Evolutionary conservation across 2,113 vertebrate species (phyloP).

Genomic region (Oryctolagus cuniculus): mOryCun1.1 NC_091434.1:29535501-29536000

Average conservation of each 20-base stretch:
- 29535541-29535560: constrained; percentile 67
- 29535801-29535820: neutral
- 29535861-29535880: constrained; percentile 19
- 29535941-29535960: neutral
- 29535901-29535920: constrained; percentile 14
- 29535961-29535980: constrained; percentile 20
- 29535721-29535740: neutral
- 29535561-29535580: constrained; percentile 72
- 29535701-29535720: constrained; percentile 32
- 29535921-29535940: constrained; percentile 44
- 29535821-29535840: constrained; percentile 8
- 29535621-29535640: constrained; percentile 68
- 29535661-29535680: constrained; percentile 60
- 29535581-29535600: constrained; percentile 68
- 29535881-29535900: constrained; percentile 22
- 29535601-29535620: constrained; percentile 64
- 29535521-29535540: constrained; percentile 67
- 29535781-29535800: constrained; percentile 19
- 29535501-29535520: constrained; percentile 65
- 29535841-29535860: constrained; percentile 9
- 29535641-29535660: constrained; percentile 69
- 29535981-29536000: neutral
- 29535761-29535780: constrained; percentile 45
- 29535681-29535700: constrained; percentile 43
- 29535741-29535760: neutral